These are phyloP conservation scores for Prochilodus magdalenae DNA, from an alignment of 2,113 vertebrate genomes.

Conservation along the genomic window DNA sequence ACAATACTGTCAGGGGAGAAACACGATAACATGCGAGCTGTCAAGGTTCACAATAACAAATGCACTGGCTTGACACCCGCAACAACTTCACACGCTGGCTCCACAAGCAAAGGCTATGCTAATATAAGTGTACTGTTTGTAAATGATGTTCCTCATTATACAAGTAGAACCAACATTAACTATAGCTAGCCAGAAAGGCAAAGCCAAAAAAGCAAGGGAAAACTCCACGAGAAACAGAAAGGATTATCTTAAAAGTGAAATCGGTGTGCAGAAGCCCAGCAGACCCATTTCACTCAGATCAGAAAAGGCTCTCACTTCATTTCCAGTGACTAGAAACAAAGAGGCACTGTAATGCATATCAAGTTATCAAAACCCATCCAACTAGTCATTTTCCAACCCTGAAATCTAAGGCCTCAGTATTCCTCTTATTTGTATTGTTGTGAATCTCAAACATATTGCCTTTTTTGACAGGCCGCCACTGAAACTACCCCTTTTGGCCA, in stretches of 20 bases:
- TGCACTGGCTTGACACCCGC: constrained; percentile 36
- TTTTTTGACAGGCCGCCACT: constrained; percentile 2
- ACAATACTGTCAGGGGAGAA: constrained; percentile 58
- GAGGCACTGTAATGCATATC: neutral
- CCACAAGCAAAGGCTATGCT: constrained; percentile 62
- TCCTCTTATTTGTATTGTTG: neutral
- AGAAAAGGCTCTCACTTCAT: neutral
- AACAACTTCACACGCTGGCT: constrained; percentile 52
- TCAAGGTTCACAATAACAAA: constrained; percentile 66
- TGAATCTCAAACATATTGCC: neutral
- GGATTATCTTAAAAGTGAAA: neutral
- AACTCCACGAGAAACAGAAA: neutral
- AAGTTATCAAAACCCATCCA: neutral
- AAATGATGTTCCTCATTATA: constrained; percentile 66
- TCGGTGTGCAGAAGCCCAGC: neutral
- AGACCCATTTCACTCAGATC: neutral
- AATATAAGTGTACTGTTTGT: constrained; percentile 63
- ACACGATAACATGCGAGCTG: constrained; percentile 57
- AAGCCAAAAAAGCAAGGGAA: neutral
- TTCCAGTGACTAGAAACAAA: neutral
- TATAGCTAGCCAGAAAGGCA: constrained; percentile 20
- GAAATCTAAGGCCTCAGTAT: neutral
- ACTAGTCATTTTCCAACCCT: neutral
- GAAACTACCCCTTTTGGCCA: neutral
- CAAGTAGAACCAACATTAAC: constrained; percentile 51